phyloP scores from a whole-genome alignment of 2,888 invertebrate species.

The Cenopis cana region DNA sequence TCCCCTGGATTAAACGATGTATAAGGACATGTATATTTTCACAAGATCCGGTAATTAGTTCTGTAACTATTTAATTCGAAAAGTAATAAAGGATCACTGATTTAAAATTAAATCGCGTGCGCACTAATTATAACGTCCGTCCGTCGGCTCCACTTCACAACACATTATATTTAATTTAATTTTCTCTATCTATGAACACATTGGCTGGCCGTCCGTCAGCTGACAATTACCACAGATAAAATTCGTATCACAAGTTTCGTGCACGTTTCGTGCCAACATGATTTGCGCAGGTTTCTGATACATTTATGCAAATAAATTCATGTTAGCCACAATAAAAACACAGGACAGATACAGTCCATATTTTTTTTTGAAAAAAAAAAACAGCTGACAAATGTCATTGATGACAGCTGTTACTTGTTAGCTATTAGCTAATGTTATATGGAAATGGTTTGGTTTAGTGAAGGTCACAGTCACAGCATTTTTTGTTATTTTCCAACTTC shows the following conservation, averaged over 20 bases:
- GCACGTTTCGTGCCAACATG: background rate
- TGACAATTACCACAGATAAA: constrained; percentile 25
- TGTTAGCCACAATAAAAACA: constrained; percentile 2
- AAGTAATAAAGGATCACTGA: background rate
- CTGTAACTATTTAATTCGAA: background rate
- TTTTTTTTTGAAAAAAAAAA: constrained; percentile 18
- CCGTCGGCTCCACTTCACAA: background rate
- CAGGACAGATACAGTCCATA: background rate
- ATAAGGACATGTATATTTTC: background rate
- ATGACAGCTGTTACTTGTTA: background rate
- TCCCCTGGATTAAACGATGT: background rate
- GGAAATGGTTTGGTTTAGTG: constrained; percentile 5
- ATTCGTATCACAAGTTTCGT: background rate
- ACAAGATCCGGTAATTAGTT: background rate
- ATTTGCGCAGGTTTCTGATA: background rate
- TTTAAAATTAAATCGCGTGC: constrained; percentile 18
- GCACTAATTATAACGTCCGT: constrained; percentile 20
- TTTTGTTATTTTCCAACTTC: constrained; percentile 16
- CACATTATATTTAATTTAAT: background rate
- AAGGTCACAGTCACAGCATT: constrained; percentile 24
- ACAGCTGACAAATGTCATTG: constrained; percentile 20
- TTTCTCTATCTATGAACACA: too few species aligned
- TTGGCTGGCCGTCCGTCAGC: constrained; percentile 28
- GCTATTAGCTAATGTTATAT: constrained; percentile 1
- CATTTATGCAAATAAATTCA: background rate